These are phyloP conservation scores for Martes martes DNA, from an alignment of 2,113 vertebrate genomes.

Conservation along the genomic window DNA sequence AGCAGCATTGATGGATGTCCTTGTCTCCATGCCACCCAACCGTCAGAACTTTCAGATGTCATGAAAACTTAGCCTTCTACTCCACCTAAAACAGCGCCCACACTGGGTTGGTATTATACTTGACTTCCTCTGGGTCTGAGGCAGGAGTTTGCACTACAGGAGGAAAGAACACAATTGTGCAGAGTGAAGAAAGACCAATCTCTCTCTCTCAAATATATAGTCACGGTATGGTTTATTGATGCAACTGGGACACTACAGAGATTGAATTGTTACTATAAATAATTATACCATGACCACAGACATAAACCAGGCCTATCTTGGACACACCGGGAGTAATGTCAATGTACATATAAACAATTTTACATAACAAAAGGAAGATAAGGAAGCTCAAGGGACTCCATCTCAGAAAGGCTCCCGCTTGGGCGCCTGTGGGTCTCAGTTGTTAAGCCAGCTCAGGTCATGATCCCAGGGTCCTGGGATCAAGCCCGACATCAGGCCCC, in stretches of 20 bases:
- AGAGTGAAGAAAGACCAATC: not conserved
- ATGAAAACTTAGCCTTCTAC: not conserved
- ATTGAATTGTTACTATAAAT: not conserved
- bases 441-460: no score
- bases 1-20: not conserved
- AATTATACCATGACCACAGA: not conserved
- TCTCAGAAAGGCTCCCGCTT: not conserved
- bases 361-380: not conserved
- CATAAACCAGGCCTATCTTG: not conserved
- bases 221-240: not conserved
- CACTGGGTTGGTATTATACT: not conserved
- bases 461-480: no score
- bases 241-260: not conserved
- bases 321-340: not conserved
- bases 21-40: not conserved
- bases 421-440: rapidly evolving
- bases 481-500: no score
- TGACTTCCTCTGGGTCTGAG: not conserved
- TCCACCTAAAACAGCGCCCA: not conserved
- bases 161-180: not conserved
- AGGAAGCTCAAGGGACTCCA: not conserved
- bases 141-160: no score
- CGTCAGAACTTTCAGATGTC: not conserved
- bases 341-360: not conserved
- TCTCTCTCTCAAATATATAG: not conserved